These are phyloP conservation scores for Lepilemur ruficaudatus DNA, from an alignment of 2,797 vertebrate species.

Conservation along the genomic window DNA sequence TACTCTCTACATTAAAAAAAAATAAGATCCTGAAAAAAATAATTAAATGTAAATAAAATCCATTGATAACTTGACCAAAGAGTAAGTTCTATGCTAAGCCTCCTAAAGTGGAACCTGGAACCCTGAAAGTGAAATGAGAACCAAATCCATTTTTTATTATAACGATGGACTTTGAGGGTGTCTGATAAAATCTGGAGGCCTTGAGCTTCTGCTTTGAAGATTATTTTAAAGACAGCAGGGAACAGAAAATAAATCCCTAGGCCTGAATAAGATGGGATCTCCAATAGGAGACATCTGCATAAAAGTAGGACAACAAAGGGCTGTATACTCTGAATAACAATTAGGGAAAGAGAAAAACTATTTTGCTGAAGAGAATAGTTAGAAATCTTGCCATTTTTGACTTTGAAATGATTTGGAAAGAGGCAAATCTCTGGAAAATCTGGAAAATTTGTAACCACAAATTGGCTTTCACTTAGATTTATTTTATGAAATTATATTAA, in stretches of 20 bases:
- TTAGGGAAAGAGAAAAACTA: background rate
- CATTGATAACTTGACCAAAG: background rate
- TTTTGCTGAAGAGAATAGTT: background rate
- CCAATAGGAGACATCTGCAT: background rate
- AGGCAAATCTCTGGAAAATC: background rate
- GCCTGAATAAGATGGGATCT: background rate
- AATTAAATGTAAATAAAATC: background rate
- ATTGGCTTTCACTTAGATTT: background rate
- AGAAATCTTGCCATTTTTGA: background rate
- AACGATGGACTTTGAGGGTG: background rate
- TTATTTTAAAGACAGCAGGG: background rate
- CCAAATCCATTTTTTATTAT: background rate
- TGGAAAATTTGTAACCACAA: background rate
- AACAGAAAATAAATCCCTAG: background rate
- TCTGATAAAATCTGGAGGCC: background rate
- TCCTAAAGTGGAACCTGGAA: background rate
- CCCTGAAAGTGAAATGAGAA: background rate
- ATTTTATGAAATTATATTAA: background rate
- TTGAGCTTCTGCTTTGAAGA: background rate
- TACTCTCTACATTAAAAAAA: background rate
- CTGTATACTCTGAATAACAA: background rate
- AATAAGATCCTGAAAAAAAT: background rate
- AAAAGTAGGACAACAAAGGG: conserved; percentile 7
- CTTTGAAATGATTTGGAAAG: background rate
- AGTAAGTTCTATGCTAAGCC: background rate